Percentiles rank a stretch among this genome's conserved stretches.
These are phyloP conservation scores for Coreoperca whiteheadi DNA, from an alignment of 2,113 vertebrate species.

Conservation along the genomic window DNA sequence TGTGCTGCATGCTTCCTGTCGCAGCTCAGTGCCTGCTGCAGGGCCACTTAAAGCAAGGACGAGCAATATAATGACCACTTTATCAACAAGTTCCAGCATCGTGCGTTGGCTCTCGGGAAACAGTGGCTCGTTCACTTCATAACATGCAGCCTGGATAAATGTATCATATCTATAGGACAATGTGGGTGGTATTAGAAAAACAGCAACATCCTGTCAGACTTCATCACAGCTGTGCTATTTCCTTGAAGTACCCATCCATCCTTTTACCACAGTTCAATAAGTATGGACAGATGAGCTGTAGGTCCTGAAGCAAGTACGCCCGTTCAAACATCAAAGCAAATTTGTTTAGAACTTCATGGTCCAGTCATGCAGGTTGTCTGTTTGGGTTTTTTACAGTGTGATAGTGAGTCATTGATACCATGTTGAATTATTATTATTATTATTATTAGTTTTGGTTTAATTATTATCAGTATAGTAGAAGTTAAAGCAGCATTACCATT, in stretches of 20 bases:
- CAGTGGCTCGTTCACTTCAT: conserved; percentile 37
- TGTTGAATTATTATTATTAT: background rate
- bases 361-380: background rate
- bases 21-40: conserved; percentile 48
- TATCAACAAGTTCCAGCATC: conserved; percentile 22
- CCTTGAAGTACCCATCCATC: conserved; percentile 36
- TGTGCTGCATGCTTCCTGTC: conserved; percentile 26
- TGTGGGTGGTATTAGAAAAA: conserved; percentile 59
- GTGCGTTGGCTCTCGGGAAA: conserved; percentile 27
- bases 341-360: conserved; percentile 18
- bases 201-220: conserved; percentile 47
- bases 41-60: conserved; percentile 35
- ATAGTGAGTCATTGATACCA: background rate
- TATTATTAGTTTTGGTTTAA: background rate
- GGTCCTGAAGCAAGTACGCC: background rate
- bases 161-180: conserved; percentile 30
- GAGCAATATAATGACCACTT: conserved; percentile 21
- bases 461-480: background rate
- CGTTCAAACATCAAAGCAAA: conserved; percentile 34
- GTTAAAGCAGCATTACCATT: background rate
- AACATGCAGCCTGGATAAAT: conserved; percentile 51
- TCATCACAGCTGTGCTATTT: conserved; percentile 22
- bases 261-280: conserved; percentile 35
- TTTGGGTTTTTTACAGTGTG: background rate
- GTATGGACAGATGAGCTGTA: conserved; percentile 30